Percentiles rank a stretch among this genome's conserved stretches.
These are phyloP conservation scores for Cephus cinctus DNA, from an alignment of 1,140 invertebrate genomes.

Conservation along the genomic window DNA sequence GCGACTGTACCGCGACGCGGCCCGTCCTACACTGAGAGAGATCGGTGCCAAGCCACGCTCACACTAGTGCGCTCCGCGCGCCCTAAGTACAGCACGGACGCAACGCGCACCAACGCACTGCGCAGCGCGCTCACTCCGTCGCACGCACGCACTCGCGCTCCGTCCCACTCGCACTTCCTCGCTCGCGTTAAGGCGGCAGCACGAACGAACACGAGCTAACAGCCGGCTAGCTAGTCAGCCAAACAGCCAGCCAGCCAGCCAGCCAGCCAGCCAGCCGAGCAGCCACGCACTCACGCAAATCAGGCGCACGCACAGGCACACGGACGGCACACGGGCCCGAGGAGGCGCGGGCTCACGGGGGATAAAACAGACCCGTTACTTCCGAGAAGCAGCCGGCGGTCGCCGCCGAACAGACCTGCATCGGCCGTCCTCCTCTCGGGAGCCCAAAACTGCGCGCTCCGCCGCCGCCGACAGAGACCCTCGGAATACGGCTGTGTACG, in stretches of 20 bases:
- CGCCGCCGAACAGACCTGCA: slow-evolving; percentile 47
- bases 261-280: no score
- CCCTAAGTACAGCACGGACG: no score
- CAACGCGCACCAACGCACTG: no score
- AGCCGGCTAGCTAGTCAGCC: no score
- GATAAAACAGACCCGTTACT: slow-evolving; percentile 52
- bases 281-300: slow-evolving; percentile 10
- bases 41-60: slow-evolving; percentile 17
- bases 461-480: no score
- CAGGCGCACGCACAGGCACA: slow-evolving; percentile 25
- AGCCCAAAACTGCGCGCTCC: no score
- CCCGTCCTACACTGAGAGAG: slow-evolving; percentile 46
- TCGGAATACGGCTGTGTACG: no score
- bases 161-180: no score
- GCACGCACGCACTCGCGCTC: slow-evolving; percentile 5
- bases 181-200: no score
- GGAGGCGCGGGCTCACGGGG: slow-evolving; percentile 27
- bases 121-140: no score
- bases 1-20: slow-evolving; percentile 27
- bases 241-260: no score
- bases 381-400: slow-evolving; percentile 48
- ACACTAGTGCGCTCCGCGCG: not conserved
- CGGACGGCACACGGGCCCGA: slow-evolving; percentile 27
- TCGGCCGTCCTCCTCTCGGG: slow-evolving; percentile 14
- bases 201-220: no score